phyloP scores from a whole-genome alignment of 2,888 invertebrate genomes.

The Pseudoips prasinana region DNA sequence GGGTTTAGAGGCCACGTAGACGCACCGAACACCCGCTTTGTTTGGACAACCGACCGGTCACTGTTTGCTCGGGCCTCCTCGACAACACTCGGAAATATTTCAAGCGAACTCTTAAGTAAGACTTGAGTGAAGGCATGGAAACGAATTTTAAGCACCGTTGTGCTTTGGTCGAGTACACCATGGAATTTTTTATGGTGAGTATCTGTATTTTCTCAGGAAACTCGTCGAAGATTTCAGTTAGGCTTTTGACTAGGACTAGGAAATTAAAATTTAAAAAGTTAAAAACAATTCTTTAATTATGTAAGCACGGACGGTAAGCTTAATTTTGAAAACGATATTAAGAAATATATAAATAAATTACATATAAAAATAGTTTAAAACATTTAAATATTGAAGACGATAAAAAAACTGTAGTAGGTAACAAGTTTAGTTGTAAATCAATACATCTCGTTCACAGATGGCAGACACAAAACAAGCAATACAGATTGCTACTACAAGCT shows the following conservation, averaged over 20 bases:
- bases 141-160: conserved; percentile 34
- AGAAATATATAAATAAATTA: conserved; percentile 7
- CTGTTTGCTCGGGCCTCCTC: conserved; percentile 71
- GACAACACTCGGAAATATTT: conserved; percentile 73
- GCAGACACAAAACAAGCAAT: conserved; percentile 56
- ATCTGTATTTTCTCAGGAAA: too few relatives aligned
- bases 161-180: too few relatives aligned
- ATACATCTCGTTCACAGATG: conserved; percentile 29
- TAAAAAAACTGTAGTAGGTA: conserved; percentile 10
- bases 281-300: too few relatives aligned
- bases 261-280: too few relatives aligned
- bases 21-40: conserved; percentile 53
- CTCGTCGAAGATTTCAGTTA: too few relatives aligned
- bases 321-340: too few relatives aligned
- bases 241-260: too few relatives aligned
- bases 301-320: too few relatives aligned
- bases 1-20: conserved; percentile 48
- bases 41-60: conserved; percentile 76
- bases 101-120: conserved; percentile 58
- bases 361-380: conserved; percentile 2
- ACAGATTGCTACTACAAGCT: conserved; percentile 71
- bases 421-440: conserved; percentile 26
- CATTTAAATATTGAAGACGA: conserved; percentile 4
- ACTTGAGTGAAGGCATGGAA: conserved; percentile 29
- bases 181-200: too few relatives aligned